Evolutionary conservation across 2,113 vertebrate species (phyloP).

Genomic region (Poecile atricapillus): DNA sequence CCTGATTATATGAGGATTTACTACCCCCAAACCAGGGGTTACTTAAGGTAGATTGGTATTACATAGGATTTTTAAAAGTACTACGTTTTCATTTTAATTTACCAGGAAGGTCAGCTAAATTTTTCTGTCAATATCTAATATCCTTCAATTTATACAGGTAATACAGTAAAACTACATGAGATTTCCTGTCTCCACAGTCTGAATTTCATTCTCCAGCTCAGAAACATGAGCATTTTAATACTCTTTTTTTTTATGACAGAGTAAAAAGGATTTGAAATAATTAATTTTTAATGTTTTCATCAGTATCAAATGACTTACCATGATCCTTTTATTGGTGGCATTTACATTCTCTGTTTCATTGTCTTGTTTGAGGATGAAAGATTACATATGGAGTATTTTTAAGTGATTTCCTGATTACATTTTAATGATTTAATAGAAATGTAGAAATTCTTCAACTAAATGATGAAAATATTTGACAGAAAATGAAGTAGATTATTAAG

Average conservation of each 20-base stretch:
- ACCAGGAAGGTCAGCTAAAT: not conserved
- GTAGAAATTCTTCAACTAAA: not conserved
- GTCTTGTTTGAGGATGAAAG: not conserved
- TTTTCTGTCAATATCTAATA: not conserved
- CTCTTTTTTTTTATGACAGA: not conserved
- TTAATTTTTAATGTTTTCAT: not conserved
- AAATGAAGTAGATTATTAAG: not conserved
- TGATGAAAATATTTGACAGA: not conserved
- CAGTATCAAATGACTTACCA: not conserved
- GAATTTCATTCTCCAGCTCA: not conserved
- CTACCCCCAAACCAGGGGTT: not conserved
- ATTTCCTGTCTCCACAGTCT: not conserved
- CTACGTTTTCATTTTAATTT: not conserved
- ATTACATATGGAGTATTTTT: not conserved
- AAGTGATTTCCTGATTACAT: conserved; percentile 11
- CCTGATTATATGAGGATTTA: not conserved
- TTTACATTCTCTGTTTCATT: not conserved
- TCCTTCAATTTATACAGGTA: not conserved
- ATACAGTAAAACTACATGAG: not conserved
- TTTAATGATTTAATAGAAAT: not conserved
- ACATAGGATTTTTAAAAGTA: not conserved
- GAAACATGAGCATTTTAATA: not conserved
- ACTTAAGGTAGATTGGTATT: not conserved
- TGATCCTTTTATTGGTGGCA: not conserved
- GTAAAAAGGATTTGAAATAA: not conserved